Percentiles rank a stretch among this genome's conserved stretches.
phyloP scores from a whole-genome alignment of 2,888 invertebrate genomes.

The Holacanthella duospinosa region DNA sequence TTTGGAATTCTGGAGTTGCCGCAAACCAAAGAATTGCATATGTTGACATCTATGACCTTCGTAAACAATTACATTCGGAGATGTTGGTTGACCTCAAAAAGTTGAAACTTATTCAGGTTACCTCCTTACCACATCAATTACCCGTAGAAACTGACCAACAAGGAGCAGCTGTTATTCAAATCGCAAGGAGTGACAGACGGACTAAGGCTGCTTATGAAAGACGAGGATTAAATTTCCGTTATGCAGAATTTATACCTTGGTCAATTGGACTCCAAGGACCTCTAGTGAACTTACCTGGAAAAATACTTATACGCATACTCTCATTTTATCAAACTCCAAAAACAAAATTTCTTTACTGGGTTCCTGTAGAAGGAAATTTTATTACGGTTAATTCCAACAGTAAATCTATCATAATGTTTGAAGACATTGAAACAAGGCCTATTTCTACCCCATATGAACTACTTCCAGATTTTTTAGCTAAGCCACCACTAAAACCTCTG shows the following conservation, averaged over 20 bases:
- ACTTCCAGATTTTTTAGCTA: not conserved
- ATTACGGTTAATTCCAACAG: not conserved
- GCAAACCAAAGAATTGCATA: not conserved
- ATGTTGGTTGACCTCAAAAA: not conserved
- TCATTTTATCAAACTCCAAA: not conserved
- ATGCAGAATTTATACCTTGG: not conserved
- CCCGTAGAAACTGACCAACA: not conserved
- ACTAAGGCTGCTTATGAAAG: not conserved
- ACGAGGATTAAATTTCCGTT: not conserved
- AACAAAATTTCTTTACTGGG: not conserved
- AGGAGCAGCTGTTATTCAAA: not conserved
- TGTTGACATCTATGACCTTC: not conserved
- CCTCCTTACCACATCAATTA: not conserved
- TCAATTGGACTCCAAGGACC: not conserved
- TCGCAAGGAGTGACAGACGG: not conserved
- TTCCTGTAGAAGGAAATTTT: not conserved
- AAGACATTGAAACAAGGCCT: not conserved
- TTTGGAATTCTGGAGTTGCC: not conserved
- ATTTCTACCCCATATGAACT: not conserved
- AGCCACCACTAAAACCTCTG: not conserved
- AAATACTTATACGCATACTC: not conserved
- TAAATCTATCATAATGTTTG: not conserved
- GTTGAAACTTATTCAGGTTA: not conserved
- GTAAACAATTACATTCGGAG: not conserved
- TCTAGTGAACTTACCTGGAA: not conserved